phyloP scores from a whole-genome alignment of 2,113 vertebrate genomes.

The Cyanoderma ruficeps region DNA sequence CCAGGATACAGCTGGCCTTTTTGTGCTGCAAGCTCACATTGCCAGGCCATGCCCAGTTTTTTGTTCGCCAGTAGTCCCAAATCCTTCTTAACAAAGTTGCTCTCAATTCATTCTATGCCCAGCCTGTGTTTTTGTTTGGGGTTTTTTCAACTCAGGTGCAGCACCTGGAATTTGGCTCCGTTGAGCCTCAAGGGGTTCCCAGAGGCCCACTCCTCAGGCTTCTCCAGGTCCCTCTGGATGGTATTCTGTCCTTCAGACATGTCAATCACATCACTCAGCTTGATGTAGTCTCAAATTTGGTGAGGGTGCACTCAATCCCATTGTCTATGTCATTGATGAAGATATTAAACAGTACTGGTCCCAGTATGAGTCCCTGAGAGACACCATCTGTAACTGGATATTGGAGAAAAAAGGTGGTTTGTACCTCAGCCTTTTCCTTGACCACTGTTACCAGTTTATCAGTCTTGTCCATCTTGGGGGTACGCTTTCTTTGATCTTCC shows the following conservation, averaged over 20 bases:
- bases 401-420: not conserved
- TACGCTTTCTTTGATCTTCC: not conserved
- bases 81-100: not conserved
- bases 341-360: not conserved
- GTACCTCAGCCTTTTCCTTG: not conserved
- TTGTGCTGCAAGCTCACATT: not conserved
- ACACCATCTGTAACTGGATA: not conserved
- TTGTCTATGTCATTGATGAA: not conserved
- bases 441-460: not conserved
- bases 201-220: not conserved
- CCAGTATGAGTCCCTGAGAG: not conserved
- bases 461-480: not conserved
- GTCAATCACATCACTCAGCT: not conserved
- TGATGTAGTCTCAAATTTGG: not conserved
- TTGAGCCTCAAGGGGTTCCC: not conserved
- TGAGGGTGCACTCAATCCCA: not conserved
- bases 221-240: not conserved
- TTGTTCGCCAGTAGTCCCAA: not conserved
- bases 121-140: not conserved
- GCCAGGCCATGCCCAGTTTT: not conserved
- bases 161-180: not conserved
- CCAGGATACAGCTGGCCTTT: not conserved
- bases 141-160: not conserved
- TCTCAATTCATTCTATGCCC: not conserved
- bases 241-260: not conserved